Base-by-base conservation (phyloP, 2,797 vertebrate species). In the Scolopax bukidnonensis region DNA sequence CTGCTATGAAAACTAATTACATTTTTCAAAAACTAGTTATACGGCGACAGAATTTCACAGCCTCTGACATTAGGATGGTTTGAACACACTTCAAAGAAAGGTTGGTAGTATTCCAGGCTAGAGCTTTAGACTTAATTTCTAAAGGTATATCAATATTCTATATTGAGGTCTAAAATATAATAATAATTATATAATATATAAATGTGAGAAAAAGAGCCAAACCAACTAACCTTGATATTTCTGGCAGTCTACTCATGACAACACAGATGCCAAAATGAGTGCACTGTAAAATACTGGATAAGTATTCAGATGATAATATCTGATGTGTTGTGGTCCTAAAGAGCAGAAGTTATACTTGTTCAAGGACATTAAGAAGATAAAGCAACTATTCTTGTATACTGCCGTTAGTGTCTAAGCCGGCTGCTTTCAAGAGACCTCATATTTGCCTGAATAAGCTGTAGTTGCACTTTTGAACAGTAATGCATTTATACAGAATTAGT, bases 21-120 rank as follows among this genome's bases (percentile, higher is more conserved):
- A 77, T 90, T 95, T 95, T 84, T 91, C 59, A 96, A 91, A 95
- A 95, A 68, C 43, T 95, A 94, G 96, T 92, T 91, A 85, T 75
- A 65, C 48, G 28, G 76, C 28, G 95, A 95, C 33, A 93, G 50
- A 91, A 95, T 94, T 95, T 47, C 93, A 87, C 80, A 90, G 70
- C 41, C 57, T 71, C 82, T 94, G 86, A 87, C 43, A 94, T 91
- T 95, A 93, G 77, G 30, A 69, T 75, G 60, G 60, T 71, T 95
- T 12, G 51, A 89, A 85, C 20, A 73, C 50, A 63, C 47, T 83
- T 96, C 54, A 94, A 51, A 54, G 59, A 90, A 91, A 84, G 13
- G 19, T 11, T 83, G 33, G 14, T 27, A 63, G 5, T 73, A 18
- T 56, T 79, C 47, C 75, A 93, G 27, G 54, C 8, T 61, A 69